Evolutionary conservation across 2,797 vertebrate genomes (phyloP), one percentile per base, ranked within the genome.

Genomic region (Cyprinella venusta): DNA sequence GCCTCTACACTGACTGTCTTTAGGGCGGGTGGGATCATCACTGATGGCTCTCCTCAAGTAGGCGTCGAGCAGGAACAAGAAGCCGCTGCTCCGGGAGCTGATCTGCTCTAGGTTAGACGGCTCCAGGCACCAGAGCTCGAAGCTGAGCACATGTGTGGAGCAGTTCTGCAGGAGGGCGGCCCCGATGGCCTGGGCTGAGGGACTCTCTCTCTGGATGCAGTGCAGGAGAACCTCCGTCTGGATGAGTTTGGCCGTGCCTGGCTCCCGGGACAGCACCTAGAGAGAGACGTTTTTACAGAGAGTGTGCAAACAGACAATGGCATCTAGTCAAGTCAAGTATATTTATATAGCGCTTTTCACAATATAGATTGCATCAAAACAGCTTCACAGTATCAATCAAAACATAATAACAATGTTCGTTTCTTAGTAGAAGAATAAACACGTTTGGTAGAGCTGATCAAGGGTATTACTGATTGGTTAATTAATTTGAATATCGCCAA

Each of bases 91-190:
- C 30, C 90, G 85, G 4, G 90, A 88, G 30, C 61, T 92, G 33
- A 98, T 88, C 75, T 72, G 70, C 78, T 88, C 89, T 50, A 86
- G 84, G 40, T 90, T 83, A 4, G 70, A 86, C 0, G 90, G 84
- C 88, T 91, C 92, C 42, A 95, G 82, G 82, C 97, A 98, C 97
- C 97, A 99, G 38, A 92, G 77, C 91, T 99, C 96, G 0, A 99
- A 98, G 83, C 91, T 88, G 77, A 99, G 93, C 67, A 96, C 89
- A 76, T 98, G 97, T 16, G 95, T 92, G 50, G 92, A 92, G 89
- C 94, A 95, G 90, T 94, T 92, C 75, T 87, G 90, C 72, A 99
- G 90, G 87, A 99, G 91, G 61, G 95, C 52, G 13, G 88, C 50
- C 0, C 88, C 94, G 0, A 94, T 84, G 48, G 86, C 83, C 42